Conservation (phyloP, 64 coral and sea anemone species). For the Cladopsammia gracilis region DNA sequence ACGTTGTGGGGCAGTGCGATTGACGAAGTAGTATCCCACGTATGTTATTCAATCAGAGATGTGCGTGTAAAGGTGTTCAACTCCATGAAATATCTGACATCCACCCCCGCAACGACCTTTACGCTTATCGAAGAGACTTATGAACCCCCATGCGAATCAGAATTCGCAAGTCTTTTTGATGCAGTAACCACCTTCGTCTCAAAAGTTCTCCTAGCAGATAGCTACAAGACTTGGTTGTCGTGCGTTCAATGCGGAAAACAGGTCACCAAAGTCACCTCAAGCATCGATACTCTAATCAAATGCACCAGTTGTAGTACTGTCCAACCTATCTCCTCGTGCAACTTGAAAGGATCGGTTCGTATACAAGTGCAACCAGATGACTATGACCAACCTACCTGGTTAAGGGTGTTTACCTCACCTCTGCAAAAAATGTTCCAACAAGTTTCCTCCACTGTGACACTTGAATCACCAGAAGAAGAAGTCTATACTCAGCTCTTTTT, state of each 20-base stretch:
- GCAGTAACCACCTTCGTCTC: no score
- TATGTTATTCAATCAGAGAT: background rate
- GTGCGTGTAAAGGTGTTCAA: background rate
- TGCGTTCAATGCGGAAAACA: background rate
- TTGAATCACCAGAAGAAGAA: no score
- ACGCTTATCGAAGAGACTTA: background rate
- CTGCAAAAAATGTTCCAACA: background rate
- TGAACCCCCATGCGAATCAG: background rate
- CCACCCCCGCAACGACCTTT: background rate
- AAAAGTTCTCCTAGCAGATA: no score
- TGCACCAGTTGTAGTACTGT: background rate
- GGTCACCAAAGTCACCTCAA: background rate
- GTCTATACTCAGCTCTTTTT: no score
- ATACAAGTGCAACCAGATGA: background rate
- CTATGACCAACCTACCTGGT: background rate
- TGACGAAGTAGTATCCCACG: background rate
- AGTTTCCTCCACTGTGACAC: no score
- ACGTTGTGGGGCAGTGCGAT: background rate
- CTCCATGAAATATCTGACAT: background rate
- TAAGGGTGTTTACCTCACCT: background rate
- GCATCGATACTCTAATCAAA: background rate
- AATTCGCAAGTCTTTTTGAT: no score
- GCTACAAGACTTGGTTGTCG: no score
- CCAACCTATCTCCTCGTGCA: background rate
- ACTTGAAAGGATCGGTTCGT: background rate